Evolutionary conservation across 2,888 invertebrate genomes (phyloP).

Genomic region (Himalopsyche anomala): DNA sequence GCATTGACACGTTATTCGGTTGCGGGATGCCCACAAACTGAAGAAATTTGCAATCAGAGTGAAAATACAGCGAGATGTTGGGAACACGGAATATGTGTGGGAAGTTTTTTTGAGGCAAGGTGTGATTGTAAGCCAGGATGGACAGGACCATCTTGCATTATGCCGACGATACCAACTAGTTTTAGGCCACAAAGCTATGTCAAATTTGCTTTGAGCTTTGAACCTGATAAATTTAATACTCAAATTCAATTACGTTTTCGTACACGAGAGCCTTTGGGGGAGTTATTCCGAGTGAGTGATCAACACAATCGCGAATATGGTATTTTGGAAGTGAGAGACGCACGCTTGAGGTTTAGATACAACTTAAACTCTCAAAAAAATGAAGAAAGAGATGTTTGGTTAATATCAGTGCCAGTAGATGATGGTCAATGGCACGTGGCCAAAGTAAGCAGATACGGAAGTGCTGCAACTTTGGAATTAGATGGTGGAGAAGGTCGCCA

Average conservation of each 20-base stretch:
- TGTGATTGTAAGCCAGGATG: slow-evolving; percentile 80
- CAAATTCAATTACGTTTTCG: slow-evolving; percentile 77
- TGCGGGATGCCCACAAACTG: slow-evolving; percentile 75
- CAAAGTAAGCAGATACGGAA: slow-evolving; percentile 73
- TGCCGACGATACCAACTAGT: slow-evolving; percentile 72
- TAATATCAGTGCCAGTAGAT: slow-evolving; percentile 72
- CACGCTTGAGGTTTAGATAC: slow-evolving; percentile 72
- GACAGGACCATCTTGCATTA: slow-evolving; percentile 71
- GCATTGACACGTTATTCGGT: slow-evolving; percentile 71
- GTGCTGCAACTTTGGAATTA: slow-evolving; percentile 74
- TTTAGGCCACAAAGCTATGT: slow-evolving; percentile 76
- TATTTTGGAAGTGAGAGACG: slow-evolving; percentile 72
- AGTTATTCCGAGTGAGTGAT: slow-evolving; percentile 74
- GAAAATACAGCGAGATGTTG: slow-evolving; percentile 70
- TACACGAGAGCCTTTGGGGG: slow-evolving; percentile 75
- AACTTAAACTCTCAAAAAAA: slow-evolving; percentile 74
- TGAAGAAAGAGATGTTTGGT: slow-evolving; percentile 72
- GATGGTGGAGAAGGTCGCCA: slow-evolving; percentile 77
- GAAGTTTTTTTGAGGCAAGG: slow-evolving; percentile 70
- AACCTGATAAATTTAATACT: slow-evolving; percentile 72
- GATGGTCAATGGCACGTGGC: slow-evolving; percentile 78
- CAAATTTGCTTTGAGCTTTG: slow-evolving; percentile 76
- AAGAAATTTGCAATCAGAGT: slow-evolving; percentile 73
- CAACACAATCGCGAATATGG: slow-evolving; percentile 75
- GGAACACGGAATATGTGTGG: slow-evolving; percentile 73